Conservation (phyloP, 2,797 vertebrate species). For the Gymnocypris eckloni region DNA sequence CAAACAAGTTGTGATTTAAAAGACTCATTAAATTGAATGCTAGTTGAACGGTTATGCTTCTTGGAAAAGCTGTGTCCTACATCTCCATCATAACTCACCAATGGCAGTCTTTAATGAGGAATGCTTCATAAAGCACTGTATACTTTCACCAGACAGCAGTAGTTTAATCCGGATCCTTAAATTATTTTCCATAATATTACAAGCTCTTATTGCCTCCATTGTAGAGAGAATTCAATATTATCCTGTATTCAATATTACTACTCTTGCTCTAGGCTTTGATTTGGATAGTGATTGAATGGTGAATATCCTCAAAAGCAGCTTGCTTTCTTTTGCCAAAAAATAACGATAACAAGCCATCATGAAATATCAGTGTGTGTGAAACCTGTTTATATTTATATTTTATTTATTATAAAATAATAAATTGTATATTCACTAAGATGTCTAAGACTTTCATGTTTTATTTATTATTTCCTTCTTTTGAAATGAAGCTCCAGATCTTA, state of each 20-base stretch:
- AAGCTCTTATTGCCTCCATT: conserved; percentile 49
- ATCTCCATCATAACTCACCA: conserved; percentile 53
- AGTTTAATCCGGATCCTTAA: conserved; percentile 21
- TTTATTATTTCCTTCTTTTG: conserved; percentile 32
- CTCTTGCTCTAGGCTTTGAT: conserved; percentile 6
- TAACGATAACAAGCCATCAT: conserved; percentile 30
- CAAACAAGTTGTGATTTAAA: conserved; percentile 38
- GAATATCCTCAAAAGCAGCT: conserved; percentile 16
- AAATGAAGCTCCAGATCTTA: conserved; percentile 17
- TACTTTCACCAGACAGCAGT: conserved; percentile 34
- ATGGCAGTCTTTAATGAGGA: conserved; percentile 52
- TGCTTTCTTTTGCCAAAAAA: conserved; percentile 30
- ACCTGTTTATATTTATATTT: too few relatives aligned
- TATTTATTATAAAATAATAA: conserved; percentile 31
- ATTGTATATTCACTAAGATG: conserved; percentile 12
- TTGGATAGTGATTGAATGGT: conserved; percentile 26
- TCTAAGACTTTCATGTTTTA: conserved; percentile 12
- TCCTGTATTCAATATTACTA: conserved; percentile 49
- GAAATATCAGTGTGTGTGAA: conserved; percentile 9
- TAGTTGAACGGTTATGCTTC: conserved; percentile 27
- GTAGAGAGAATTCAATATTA: conserved; percentile 56
- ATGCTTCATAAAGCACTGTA: conserved; percentile 20
- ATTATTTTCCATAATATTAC: conserved; percentile 7
- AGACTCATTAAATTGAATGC: conserved; percentile 53
- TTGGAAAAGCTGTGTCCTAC: conserved; percentile 42